phyloP scores from a whole-genome alignment of 1,140 invertebrate genomes.

The Aphelenchoides besseyi region DNA sequence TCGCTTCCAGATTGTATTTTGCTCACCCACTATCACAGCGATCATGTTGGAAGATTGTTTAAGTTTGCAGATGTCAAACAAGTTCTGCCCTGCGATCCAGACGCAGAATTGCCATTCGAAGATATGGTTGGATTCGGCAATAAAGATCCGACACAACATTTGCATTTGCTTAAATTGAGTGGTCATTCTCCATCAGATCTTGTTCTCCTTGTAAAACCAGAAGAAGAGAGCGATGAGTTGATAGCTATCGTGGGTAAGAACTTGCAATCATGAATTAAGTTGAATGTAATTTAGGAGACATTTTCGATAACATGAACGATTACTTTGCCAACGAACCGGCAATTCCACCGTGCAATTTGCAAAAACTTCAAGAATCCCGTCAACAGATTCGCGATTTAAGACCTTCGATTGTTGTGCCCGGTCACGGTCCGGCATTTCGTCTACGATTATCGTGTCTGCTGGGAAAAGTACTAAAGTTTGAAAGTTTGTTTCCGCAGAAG shows the following conservation, averaged over 20 bases:
- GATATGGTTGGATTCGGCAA: neutral
- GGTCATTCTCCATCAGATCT: slow-evolving; percentile 13
- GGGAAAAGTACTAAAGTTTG: neutral
- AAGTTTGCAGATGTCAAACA: neutral
- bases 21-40: slow-evolving; percentile 9
- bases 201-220: neutral
- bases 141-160: neutral
- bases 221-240: neutral
- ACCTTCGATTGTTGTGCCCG: slow-evolving; percentile 16
- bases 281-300: slow-evolving; percentile 1
- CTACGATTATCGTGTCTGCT: neutral
- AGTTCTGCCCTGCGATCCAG: neutral
- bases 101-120: neutral
- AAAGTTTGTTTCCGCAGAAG: neutral
- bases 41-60: slow-evolving; percentile 15
- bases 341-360: neutral
- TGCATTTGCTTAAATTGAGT: slow-evolving; percentile 3
- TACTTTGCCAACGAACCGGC: neutral
- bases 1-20: neutral
- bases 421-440: slow-evolving; percentile 10
- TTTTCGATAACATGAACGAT: slow-evolving; percentile 12
- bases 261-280: neutral
- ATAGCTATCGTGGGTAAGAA: neutral
- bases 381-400: neutral
- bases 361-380: neutral